A percentile compares a stretch with the other conserved stretches of the same genome.
phyloP scores from a whole-genome alignment of 2,113 vertebrate genomes.

The Numida meleagris region DNA sequence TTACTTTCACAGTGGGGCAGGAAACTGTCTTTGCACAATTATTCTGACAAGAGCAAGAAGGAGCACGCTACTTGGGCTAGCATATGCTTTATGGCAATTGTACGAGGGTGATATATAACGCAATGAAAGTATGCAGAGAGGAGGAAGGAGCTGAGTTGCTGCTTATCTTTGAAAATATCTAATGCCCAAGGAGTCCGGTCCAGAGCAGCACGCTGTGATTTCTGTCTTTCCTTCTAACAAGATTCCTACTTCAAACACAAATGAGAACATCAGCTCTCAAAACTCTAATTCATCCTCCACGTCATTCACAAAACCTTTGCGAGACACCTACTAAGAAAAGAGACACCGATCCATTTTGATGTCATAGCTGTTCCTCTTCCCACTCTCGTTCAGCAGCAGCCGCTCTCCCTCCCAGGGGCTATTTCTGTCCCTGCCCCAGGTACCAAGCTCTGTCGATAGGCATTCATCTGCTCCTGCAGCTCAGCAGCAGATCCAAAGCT shows the following conservation, averaged over 20 bases:
- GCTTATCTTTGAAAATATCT: not conserved
- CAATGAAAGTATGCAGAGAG: fast-evolving
- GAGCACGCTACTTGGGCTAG: not conserved
- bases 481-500: slow-evolving; percentile 1
- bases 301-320: not conserved
- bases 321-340: not conserved
- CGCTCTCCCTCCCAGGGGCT: not conserved
- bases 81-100: not conserved
- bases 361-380: not conserved
- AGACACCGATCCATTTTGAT: fast-evolving
- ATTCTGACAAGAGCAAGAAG: not conserved
- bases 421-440: not conserved
- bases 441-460: not conserved
- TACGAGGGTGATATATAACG: not conserved
- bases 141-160: not conserved
- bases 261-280: not conserved
- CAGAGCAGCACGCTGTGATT: slow-evolving; percentile 4
- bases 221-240: not conserved
- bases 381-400: not conserved
- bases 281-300: not conserved
- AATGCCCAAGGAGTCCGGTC: not conserved
- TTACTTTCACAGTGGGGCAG: not conserved
- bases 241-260: slow-evolving; percentile 1
- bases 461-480: not conserved
- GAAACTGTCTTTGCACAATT: not conserved